Base-by-base conservation (phyloP, 2,113 vertebrate species). In the Aplodontia rufa region DNA sequence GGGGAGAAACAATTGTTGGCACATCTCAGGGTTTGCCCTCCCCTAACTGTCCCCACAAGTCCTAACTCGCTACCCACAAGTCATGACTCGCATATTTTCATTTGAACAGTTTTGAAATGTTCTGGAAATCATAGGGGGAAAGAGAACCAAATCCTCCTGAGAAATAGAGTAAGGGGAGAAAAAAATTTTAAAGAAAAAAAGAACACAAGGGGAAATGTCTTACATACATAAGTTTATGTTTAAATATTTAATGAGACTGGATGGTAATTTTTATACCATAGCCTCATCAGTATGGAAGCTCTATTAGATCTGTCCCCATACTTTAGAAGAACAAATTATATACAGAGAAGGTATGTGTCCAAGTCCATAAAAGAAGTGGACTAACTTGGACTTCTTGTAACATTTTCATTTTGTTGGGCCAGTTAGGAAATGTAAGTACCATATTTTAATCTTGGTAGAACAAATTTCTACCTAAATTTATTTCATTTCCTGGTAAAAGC, bases 1-100 rank as follows among this genome's bases (percentile, higher is more conserved):
- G 96, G 96, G 96, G 97, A 96, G 97, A 97, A 98, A 98, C 98
- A 97, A 98, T 98, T 97, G 97, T 95, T 98, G 98, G 98, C 98
- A 96, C 93, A 97, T 78, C 94, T 97, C 97, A 96, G 90, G 6
- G 71, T 90, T 97, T 84, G 74, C 72, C 35, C 87, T 97, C 91
- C 96, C 84, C 92, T 93, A 28, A n/a, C 93, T 97, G 95, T 92
- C 95, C 95, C 97, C 91, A 51, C 96, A 96, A 98, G 95, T 97
- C 95, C 93, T 19, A 11, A 81, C 97, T 96, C 89, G 87, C 89
- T 98, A 96, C 94, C 96, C 94, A 0, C 98, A 98, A 98, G 98
- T 97, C 94, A 87, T 93, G 96, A 97, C 97, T 97, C 6, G 92
- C 90, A 93, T 98, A 96, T 97, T 98, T 98, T 98, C 90, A 96